Conservation (phyloP, 2,888 invertebrate species). For the Lepidonotus clava region DNA sequence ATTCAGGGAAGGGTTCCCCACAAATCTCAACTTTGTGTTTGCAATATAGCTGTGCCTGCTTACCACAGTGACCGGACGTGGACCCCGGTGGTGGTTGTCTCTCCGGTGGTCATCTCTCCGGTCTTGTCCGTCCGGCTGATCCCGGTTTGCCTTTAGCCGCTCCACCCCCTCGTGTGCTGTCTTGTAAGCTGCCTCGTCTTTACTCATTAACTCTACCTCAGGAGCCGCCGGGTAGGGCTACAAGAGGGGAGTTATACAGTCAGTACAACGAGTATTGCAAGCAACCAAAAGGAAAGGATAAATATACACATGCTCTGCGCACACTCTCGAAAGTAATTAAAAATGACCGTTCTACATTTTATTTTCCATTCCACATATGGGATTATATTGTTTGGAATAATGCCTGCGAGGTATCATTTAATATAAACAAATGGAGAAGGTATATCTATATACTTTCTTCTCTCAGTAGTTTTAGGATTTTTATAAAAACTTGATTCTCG, state of each 20-base stretch:
- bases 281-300: too few species aligned
- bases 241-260: not conserved
- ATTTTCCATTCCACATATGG: too few species aligned
- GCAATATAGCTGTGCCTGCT: not conserved
- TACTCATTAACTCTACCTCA: slow-evolving; percentile 82
- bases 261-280: too few species aligned
- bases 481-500: too few species aligned
- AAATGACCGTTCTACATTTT: too few species aligned
- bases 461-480: too few species aligned
- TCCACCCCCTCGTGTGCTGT: slow-evolving; percentile 64
- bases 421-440: too few species aligned
- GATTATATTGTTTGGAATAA: too few species aligned
- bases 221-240: slow-evolving; percentile 87
- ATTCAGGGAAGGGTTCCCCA: not conserved
- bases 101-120: slow-evolving; percentile 36
- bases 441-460: too few species aligned
- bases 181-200: slow-evolving; percentile 84
- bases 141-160: slow-evolving; percentile 59
- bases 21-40: not conserved
- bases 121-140: not conserved
- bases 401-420: too few species aligned
- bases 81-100: not conserved
- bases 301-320: too few species aligned
- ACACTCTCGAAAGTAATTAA: too few species aligned
- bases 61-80: not conserved